Percentiles rank a stretch among this genome's conserved stretches.
These are phyloP conservation scores for Caenorhabditis panamensis DNA, from an alignment of 2,888 invertebrate species.

Conservation along the genomic window DNA sequence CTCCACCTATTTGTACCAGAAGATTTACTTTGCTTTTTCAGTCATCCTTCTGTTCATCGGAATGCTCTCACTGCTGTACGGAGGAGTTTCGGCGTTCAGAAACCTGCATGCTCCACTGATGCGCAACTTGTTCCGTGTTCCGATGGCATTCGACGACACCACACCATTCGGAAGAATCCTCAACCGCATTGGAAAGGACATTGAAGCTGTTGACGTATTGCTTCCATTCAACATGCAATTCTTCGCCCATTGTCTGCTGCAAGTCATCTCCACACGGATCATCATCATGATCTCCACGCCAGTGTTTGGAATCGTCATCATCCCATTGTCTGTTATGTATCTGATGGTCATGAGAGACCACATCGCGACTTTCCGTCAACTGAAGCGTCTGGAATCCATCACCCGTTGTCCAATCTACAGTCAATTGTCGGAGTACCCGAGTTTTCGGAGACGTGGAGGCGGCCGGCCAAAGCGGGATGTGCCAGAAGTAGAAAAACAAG, in stretches of 20 bases:
- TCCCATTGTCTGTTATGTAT: conserved; percentile 78
- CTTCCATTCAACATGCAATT: conserved; percentile 80
- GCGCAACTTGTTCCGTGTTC: too few species aligned
- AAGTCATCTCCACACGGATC: conserved; percentile 78
- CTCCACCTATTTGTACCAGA: too few species aligned
- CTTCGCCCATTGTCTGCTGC: conserved; percentile 78
- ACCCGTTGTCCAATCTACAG: too few species aligned
- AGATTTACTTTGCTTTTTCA: conserved; percentile 55
- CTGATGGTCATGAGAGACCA: conserved; percentile 77
- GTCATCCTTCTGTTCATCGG: conserved; percentile 78
- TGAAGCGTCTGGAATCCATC: too few species aligned
- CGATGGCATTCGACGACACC: too few species aligned
- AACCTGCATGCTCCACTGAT: too few species aligned
- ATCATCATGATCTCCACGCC: conserved; percentile 81
- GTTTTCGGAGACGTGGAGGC: too few species aligned
- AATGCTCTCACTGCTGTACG: conserved; percentile 78
- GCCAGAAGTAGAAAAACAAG: too few species aligned
- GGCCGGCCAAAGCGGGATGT: too few species aligned
- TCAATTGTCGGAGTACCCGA: too few species aligned
- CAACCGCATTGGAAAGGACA: conserved; percentile 80
- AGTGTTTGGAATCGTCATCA: conserved; percentile 77
- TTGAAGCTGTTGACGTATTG: conserved; percentile 80
- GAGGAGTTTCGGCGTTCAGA: too few species aligned
- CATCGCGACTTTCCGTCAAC: too few species aligned
- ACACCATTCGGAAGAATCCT: conserved; percentile 80